Base-by-base conservation (phyloP, 2,888 invertebrate species). In the Drosophila ezoana region DNA sequence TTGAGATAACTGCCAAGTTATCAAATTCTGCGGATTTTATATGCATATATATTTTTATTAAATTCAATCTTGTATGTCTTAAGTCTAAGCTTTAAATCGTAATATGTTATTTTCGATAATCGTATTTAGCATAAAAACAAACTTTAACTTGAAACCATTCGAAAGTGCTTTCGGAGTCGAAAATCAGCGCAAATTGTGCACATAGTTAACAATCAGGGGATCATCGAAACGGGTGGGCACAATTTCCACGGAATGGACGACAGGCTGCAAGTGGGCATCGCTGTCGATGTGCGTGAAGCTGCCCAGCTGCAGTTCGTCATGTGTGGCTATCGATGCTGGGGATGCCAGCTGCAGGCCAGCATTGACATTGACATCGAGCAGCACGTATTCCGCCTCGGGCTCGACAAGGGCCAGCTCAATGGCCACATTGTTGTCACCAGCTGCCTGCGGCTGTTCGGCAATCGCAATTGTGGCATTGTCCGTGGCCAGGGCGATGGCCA, bases 231-330 rank as follows among this genome's bases (percentile, higher is more conserved):
- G 80, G 33, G 87, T 80, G 40, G 90, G 90, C 49, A 90, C 90
- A 54, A 91, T 89, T 76, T 91, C 91, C 14, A 91, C 82, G 4
- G 90, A 90, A 49, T 90, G 89, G 6, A 90, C 90, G 37, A 84
- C 90, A 4, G 91, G 90, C 74, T 91, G 91, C 68, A 91, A 72
- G 53, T 89, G 90, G 35, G 71, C 76, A 35, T 82, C 91, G 68
- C 91, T 90, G 59, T 76, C 90, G 47, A 86, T 77, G 72, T 90
- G 90, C 33, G 90, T 85, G 57, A 89, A 90, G 59, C 86, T 89
- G 58, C 87, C 91, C 43, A 89, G 67, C 51, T 90, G 87, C 38
- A 83, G 62, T 38, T 81, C 82, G 70, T 88, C 86, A 43, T 85
- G 89, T 13, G 63, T 58, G 32, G 38, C 5, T 8, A 8, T 2